Conservation (phyloP, 2,113 vertebrate genomes). For the Oceanites oceanicus region DNA sequence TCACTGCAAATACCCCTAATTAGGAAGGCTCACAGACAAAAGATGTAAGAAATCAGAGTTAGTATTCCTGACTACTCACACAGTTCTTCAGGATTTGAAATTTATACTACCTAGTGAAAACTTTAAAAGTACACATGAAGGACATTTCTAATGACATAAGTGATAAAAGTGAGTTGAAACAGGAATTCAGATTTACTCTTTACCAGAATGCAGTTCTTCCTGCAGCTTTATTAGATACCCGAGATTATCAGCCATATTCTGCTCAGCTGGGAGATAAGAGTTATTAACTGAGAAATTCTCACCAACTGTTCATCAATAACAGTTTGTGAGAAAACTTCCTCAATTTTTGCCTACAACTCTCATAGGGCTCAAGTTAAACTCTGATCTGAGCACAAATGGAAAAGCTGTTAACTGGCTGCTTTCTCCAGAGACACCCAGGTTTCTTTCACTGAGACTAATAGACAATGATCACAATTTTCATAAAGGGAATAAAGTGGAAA, state of each 20-base stretch:
- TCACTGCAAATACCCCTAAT: background rate
- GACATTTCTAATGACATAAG: background rate
- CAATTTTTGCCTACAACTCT: background rate
- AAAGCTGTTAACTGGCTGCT: background rate
- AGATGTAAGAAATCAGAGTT: background rate
- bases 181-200: background rate
- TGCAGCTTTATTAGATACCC: background rate
- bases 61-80: background rate
- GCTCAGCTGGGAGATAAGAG: background rate
- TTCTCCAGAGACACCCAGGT: background rate
- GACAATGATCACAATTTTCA: background rate
- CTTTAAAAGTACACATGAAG: background rate
- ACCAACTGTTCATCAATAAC: background rate
- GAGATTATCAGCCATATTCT: background rate
- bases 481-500: background rate
- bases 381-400: background rate
- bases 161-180: slow-evolving; percentile 2
- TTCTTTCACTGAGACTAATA: background rate
- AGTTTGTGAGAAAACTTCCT: background rate
- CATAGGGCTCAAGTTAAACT: background rate
- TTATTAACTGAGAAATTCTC: slow-evolving; percentile 6
- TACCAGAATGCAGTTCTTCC: background rate
- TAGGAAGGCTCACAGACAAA: slow-evolving; percentile 13
- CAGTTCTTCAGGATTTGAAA: background rate
- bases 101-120: background rate